Base-by-base conservation (phyloP, 2,888 invertebrate genomes). In the Dicranocentrus wangi region DNA sequence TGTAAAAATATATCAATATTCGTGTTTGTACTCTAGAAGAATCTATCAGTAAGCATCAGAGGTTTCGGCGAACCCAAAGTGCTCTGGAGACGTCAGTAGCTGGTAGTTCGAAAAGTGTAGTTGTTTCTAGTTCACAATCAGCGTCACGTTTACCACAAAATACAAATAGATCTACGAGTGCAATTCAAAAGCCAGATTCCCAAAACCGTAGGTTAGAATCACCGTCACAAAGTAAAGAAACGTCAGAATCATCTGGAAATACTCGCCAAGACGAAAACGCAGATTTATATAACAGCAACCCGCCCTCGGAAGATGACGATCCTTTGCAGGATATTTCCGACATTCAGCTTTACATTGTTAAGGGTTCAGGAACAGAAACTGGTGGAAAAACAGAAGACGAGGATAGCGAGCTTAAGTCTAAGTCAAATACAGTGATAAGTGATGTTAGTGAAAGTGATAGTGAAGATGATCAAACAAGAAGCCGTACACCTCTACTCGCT, bases 401-500 rank as follows among this genome's bases (percentile, higher is more conserved):
- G 10, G 25, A 47, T 51, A 71, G 32, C 43, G 81, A 81, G 58
- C 71, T 71, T 70, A 73, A 78, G 27, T 53, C 3, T 53, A 82
- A 60, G 21, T 42, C 58, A 28, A 79, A 79, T 58, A 72, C 47
- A 77, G 83, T 81, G 79, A 85, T 79, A 55, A 86, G 82, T 80
- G 85, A 85, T 43, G 83, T 53, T 23, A 77, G 77, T 78, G 86
- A 83, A 47, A 86, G 83, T 82, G 85, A 85, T n/a, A 85, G 82
- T 68, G 87, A 86, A 27, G 86, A 85, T 73, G 87, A 87, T 63
- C 87, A 93, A 93, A 87, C 92, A 92, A 87, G 93, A 0, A 93
- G 93, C 1, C 90, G 93, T 42, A 93, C 93, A 0, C 93, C 94
- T 0, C 88, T 94, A 71, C 89, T 93, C 13, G 81, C 83, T 39